Evolutionary conservation across 30 jellyfish, hydroid and myxozoan species (phyloP).

Genomic region (Catostylus mosaicus): DNA sequence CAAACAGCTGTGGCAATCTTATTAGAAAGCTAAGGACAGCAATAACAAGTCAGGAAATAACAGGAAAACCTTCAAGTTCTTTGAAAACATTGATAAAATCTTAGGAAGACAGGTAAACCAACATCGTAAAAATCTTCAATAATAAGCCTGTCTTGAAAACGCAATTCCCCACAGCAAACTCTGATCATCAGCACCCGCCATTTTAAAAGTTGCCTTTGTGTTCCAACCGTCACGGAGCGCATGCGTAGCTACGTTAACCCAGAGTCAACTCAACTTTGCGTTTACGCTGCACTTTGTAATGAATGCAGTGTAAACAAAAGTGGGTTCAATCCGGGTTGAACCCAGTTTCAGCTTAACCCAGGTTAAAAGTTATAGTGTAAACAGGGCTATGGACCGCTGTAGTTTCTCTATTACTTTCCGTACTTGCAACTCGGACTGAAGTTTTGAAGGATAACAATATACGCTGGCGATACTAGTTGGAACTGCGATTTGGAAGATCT

Average conservation of each 20-base stretch:
- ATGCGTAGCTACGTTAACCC: slow-evolving; percentile 49
- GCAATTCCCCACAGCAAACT: slow-evolving; percentile 49
- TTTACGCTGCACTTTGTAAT: slow-evolving; percentile 22
- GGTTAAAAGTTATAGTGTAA: slow-evolving; percentile 25
- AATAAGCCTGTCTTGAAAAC: neutral
- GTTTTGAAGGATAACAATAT: no score
- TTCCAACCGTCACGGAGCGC: no score
- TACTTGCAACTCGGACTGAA: no score
- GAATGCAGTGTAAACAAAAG: slow-evolving; percentile 29
- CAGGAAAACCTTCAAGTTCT: slow-evolving; percentile 32
- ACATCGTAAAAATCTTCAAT: neutral
- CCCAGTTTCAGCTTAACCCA: slow-evolving; percentile 34
- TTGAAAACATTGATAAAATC: slow-evolving; percentile 26
- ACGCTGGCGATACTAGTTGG: no score
- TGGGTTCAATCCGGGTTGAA: slow-evolving; percentile 38
- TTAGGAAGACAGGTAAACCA: slow-evolving; percentile 33
- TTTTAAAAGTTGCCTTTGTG: slow-evolving; percentile 38
- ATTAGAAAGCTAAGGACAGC: slow-evolving; percentile 30
- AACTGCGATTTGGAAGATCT: no score
- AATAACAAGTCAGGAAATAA: slow-evolving; percentile 26
- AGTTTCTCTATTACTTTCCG: no score
- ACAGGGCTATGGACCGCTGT: no score
- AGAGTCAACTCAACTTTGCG: slow-evolving; percentile 53
- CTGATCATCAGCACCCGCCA: slow-evolving; percentile 32
- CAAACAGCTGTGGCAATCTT: slow-evolving; percentile 22